Base-by-base conservation (phyloP, 2,113 vertebrate genomes). In the Macroglossus sobrinus region DNA sequence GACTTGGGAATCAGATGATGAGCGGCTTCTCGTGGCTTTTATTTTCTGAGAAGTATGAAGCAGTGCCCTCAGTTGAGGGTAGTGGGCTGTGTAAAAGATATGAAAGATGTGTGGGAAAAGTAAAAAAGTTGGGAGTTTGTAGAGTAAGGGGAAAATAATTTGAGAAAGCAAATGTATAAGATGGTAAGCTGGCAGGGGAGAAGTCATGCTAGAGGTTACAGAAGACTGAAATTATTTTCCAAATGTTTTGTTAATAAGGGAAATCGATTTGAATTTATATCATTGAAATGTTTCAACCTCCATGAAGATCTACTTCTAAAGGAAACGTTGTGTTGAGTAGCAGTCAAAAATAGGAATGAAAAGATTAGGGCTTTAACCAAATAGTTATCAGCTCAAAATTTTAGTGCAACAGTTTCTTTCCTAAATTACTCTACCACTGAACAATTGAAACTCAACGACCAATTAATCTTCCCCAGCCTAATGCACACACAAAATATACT, bases 291-390 rank as follows among this genome's bases (percentile, higher is more conserved):
- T 84, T 95, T 88, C 55, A 57, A 45, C 8, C 19, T 92, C n/a
- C 75, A 79, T 28, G 28, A 68, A 92, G 71, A 53, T 84, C 38
- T 80, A 53, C 47, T 89, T 95, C 47, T 79, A 92, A 93, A 82
- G 68, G 35, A 94, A 90, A 59, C 76, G 7, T 40, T 84, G 18
- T 76, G 21, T 93, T 64, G 55, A 64, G 10, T 76, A 76, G 50
- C 43, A 82, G 12, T 95, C 91, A 91, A 96, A 82, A 96, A 91
- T 86, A 63, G 45, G 35, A 87, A 91, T 59, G 47, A 91, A 87
- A 72, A 59, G 9, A 94, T 59, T 7, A 50, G n/a, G 18, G 0
- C 43, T 55, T 81, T 45, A 82, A 53, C 30, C 24, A 78, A 93
- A 61, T 84, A 55, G 22, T 90, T 71, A 76, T 86, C 85, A 90